Base-by-base conservation (phyloP, 1,140 invertebrate genomes). In the Cyphomyrmex costatus region DNA sequence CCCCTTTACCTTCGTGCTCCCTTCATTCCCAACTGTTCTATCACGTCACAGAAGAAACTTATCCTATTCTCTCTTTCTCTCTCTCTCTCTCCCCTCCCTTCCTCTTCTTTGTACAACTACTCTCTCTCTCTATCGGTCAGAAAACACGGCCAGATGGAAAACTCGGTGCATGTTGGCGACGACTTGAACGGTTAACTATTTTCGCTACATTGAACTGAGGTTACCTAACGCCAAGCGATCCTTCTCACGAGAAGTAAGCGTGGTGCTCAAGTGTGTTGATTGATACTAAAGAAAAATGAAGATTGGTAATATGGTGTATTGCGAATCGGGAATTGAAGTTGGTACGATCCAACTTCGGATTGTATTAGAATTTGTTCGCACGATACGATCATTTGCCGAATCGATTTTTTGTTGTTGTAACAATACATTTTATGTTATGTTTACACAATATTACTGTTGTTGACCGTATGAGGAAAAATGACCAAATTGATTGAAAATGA, bases 31-130 rank as follows among this genome's bases (percentile, higher is more conserved):
- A 3, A 14, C 78, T 33, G 63, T 80, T 87, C 58, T 73, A n/a
- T n/a, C 79, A 16, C 36, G 49, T 77, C 63, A 83, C 86, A 36
- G 53, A 76, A 82, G 61, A 60, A 85, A 85, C 79, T 85, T 65
- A 77, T 87, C 82, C 60, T 36, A 60, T 82, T 71, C 51, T 74
- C 46, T 51, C 77, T 46, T 77, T 46, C 51, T 36, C 21, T 36
- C 63, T 63, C 68, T 33, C 36, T 83, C 33, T 33, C 80, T 60
- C 16, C 46, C 80, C 74, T 30, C 7, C 6, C 51, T 19, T 27
- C 24, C 36, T 14, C n/a, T 42, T 85, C 49, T 42, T 14, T 78
- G 30, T 19, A 21, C 14, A 66, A 66, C 36, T 33, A n/a, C n/a
- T 42, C 19, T 85, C 30, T 24, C 33, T 27, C 36, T 46, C 24